Conservation (phyloP, 92 coral and sea anemone species). For the Heliopora coerulea region DNA sequence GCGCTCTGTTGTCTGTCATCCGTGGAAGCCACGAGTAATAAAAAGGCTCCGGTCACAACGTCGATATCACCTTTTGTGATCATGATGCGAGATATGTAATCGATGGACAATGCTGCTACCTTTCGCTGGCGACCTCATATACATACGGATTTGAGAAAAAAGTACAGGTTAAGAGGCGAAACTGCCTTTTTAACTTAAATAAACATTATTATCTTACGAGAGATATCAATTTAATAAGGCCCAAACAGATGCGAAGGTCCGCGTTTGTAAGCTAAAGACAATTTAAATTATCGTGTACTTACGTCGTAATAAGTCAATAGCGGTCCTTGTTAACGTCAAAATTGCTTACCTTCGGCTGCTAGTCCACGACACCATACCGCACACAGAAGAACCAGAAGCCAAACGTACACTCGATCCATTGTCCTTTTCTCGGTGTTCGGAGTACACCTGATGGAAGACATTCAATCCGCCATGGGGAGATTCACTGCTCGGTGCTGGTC, state of each 20-base stretch:
- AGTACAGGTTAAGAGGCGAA: too few species aligned
- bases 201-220: too few species aligned
- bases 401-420: conserved; percentile 9
- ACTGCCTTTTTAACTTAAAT: too few species aligned
- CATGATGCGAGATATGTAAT: too few species aligned
- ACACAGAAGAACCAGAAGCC: not conserved
- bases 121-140: too few species aligned
- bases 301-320: not conserved
- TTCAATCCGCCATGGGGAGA: conserved; percentile 8
- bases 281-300: not conserved
- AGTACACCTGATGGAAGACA: not conserved
- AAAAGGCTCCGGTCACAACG: too few species aligned
- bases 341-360: conserved; percentile 12
- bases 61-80: too few species aligned
- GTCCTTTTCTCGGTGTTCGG: not conserved
- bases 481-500: not conserved
- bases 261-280: not conserved
- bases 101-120: too few species aligned
- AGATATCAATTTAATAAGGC: not conserved
- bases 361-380: conserved; percentile 5
- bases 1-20: not conserved
- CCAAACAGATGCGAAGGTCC: not conserved
- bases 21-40: too few species aligned
- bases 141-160: too few species aligned
- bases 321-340: not conserved